Percentiles rank a stretch among this genome's conserved stretches.
Conservation (phyloP, 2,113 vertebrate genomes). For the Oryzias curvinotus region DNA sequence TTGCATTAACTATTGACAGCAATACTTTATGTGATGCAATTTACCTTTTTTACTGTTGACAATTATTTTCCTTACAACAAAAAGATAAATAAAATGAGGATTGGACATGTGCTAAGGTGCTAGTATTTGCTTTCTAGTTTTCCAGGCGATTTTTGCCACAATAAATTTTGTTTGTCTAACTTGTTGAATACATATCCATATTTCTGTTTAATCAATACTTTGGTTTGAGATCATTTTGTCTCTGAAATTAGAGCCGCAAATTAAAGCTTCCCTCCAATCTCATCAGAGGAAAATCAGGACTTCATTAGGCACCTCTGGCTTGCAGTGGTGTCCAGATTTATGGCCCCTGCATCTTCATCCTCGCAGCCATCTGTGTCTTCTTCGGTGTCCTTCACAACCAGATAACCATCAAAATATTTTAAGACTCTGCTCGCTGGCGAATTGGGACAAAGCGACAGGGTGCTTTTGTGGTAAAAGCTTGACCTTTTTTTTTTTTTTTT, state of each 20-base stretch:
- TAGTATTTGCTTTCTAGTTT: too few relatives aligned
- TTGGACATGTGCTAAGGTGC: too few relatives aligned
- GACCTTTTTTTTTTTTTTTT: neutral
- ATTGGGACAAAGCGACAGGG: constrained; percentile 23
- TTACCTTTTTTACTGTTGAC: too few relatives aligned
- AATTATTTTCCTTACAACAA: too few relatives aligned
- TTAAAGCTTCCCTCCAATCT: constrained; percentile 33
- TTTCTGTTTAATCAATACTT: neutral
- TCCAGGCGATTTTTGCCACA: too few relatives aligned
- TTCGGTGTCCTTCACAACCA: constrained; percentile 9
- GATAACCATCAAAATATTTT: constrained; percentile 63
- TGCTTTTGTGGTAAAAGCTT: constrained; percentile 3
- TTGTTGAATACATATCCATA: too few relatives aligned
- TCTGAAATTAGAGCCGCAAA: neutral
- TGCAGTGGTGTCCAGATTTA: constrained; percentile 40
- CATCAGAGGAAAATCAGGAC: constrained; percentile 30
- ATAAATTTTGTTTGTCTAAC: too few relatives aligned
- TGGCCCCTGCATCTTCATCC: constrained; percentile 38
- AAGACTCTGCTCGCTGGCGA: constrained; percentile 26
- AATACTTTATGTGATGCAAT: too few relatives aligned
- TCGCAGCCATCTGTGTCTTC: constrained; percentile 48
- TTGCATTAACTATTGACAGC: too few relatives aligned
- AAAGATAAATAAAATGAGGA: too few relatives aligned
- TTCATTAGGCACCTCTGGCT: constrained; percentile 25
- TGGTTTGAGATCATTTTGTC: neutral